Conservation (phyloP, 1,140 invertebrate genomes). For the Papilio glaucus region DNA sequence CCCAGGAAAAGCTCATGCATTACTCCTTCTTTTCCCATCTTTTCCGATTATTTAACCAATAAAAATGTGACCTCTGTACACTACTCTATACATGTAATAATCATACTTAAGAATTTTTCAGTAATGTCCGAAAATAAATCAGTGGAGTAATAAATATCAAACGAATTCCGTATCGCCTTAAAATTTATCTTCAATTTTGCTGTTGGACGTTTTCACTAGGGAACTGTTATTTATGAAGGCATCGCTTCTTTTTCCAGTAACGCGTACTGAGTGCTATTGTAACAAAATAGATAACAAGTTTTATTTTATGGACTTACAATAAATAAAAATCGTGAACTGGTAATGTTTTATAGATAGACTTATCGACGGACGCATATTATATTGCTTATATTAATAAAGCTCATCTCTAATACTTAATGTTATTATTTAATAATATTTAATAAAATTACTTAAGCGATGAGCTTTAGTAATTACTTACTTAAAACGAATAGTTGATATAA, state of each 20-base stretch:
- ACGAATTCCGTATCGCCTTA: not conserved
- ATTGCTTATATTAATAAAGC: not conserved
- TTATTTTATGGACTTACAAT: not conserved
- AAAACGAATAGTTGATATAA: no score
- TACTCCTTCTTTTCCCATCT: no score
- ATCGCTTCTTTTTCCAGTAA: not conserved
- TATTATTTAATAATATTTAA: no score
- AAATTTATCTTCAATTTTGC: not conserved
- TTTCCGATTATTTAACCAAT: no score
- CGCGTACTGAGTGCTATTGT: not conserved
- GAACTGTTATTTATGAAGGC: not conserved
- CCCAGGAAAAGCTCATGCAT: no score
- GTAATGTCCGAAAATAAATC: not conserved
- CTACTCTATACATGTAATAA: no score
- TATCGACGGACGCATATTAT: not conserved
- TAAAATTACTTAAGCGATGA: no score
- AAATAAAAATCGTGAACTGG: not conserved
- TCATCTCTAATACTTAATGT: no score
- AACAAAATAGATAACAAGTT: constrained; percentile 15
- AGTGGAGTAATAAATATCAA: not conserved
- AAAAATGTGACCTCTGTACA: no score
- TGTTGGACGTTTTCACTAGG: not conserved
- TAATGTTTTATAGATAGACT: not conserved
- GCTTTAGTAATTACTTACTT: no score
- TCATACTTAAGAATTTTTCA: no score